Conservation (phyloP, 2,113 vertebrate species). For the Coreoperca whiteheadi region DNA sequence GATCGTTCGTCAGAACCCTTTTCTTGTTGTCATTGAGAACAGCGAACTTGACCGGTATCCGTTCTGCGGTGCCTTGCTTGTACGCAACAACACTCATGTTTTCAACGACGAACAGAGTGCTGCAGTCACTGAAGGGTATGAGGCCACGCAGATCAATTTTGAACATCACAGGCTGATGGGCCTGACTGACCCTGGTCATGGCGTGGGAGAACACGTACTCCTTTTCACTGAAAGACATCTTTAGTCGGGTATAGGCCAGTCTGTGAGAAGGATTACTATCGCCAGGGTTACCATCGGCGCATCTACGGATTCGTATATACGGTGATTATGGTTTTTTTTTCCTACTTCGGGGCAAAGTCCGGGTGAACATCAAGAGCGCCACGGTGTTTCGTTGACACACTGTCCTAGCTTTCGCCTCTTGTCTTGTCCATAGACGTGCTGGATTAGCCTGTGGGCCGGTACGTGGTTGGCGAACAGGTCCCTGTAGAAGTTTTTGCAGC, state of each 20-base stretch:
- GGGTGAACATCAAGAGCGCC: not conserved
- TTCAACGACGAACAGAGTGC: not conserved
- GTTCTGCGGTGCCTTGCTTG: too few relatives aligned
- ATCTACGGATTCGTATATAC: not conserved
- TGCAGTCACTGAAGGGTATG: not conserved
- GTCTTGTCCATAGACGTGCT: not conserved
- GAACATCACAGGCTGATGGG: not conserved
- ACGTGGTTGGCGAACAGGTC: not conserved
- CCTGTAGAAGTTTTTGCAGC: not conserved
- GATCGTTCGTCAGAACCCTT: too few relatives aligned
- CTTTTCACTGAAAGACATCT: not conserved
- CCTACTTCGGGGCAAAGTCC: too few relatives aligned
- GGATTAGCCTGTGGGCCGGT: not conserved
- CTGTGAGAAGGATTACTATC: too few relatives aligned
- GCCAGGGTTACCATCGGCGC: too few relatives aligned
- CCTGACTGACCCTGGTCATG: not conserved
- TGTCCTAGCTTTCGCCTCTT: not conserved
- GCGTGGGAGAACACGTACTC: not conserved
- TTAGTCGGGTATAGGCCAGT: too few relatives aligned
- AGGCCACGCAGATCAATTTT: not conserved
- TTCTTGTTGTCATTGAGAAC: too few relatives aligned
- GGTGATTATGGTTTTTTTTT: too few relatives aligned
- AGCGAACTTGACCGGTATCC: too few relatives aligned
- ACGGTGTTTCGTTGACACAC: not conserved
- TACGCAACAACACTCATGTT: not conserved